Evolutionary conservation across 2,888 invertebrate species (phyloP).

Genomic region (Plusia festucae): DNA sequence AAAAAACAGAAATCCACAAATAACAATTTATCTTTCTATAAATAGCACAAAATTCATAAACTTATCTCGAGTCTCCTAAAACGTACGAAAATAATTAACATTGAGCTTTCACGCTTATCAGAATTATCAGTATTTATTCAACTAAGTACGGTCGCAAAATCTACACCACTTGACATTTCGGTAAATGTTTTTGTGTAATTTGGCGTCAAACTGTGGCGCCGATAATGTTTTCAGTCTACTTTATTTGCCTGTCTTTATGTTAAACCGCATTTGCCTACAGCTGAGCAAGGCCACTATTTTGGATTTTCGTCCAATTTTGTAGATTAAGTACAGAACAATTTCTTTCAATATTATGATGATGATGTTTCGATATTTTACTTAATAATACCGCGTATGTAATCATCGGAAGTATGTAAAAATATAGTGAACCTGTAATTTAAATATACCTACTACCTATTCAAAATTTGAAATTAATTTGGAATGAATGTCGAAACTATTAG

Average conservation of each 20-base stretch:
- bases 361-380: too few relatives aligned
- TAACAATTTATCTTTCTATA: constrained; percentile 21
- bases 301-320: too few relatives aligned
- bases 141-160: constrained; percentile 39
- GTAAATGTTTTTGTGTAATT: neutral
- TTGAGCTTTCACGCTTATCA: constrained; percentile 54
- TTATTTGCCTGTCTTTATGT: neutral
- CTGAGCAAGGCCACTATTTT: too few relatives aligned
- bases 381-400: too few relatives aligned
- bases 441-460: too few relatives aligned
- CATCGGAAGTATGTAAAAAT: too few relatives aligned
- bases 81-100: constrained; percentile 55
- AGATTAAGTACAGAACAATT: too few relatives aligned
- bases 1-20: neutral
- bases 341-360: too few relatives aligned
- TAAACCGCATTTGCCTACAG: too few relatives aligned
- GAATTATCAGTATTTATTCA: constrained; percentile 55
- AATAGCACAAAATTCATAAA: constrained; percentile 42
- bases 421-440: too few relatives aligned
- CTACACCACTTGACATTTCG: constrained; percentile 1
- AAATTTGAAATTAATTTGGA: too few relatives aligned
- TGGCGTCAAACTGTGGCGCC: neutral
- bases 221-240: neutral
- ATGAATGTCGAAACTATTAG: too few relatives aligned
- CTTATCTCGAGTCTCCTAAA: constrained; percentile 57